Percentiles rank a stretch among this genome's conserved stretches.
Evolutionary conservation across 1,140 invertebrate species (phyloP).

Genomic region (Heliconius nattereri): DNA sequence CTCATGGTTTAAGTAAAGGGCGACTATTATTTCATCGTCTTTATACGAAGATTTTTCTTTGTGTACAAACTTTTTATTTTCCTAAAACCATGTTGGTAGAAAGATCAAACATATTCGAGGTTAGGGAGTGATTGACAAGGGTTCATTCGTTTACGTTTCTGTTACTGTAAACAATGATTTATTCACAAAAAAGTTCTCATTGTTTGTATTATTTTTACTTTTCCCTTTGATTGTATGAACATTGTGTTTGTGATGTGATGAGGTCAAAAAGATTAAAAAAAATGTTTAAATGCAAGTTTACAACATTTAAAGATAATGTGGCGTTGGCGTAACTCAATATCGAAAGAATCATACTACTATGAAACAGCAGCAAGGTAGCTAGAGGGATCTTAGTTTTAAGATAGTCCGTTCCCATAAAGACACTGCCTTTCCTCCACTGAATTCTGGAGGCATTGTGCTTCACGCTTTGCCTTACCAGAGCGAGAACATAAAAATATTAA

Average conservation of each 20-base stretch:
- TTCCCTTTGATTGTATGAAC: background rate
- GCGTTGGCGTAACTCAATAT: too few relatives aligned
- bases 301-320: background rate
- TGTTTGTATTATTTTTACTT: background rate
- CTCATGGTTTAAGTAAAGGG: too few relatives aligned
- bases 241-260: background rate
- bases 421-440: background rate
- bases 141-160: background rate
- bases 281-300: background rate
- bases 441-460: background rate
- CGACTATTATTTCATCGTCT: background rate
- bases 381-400: background rate
- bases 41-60: background rate
- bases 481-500: background rate
- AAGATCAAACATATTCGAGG: constrained; percentile 3
- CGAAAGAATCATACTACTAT: background rate
- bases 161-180: background rate
- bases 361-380: background rate
- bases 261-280: background rate
- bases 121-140: constrained; percentile 6
- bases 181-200: background rate
- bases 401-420: background rate
- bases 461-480: background rate
- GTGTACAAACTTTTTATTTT: background rate
- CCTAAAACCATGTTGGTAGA: background rate